Conservation (phyloP, 2,888 invertebrate species). For the Polia nebulosa region DNA sequence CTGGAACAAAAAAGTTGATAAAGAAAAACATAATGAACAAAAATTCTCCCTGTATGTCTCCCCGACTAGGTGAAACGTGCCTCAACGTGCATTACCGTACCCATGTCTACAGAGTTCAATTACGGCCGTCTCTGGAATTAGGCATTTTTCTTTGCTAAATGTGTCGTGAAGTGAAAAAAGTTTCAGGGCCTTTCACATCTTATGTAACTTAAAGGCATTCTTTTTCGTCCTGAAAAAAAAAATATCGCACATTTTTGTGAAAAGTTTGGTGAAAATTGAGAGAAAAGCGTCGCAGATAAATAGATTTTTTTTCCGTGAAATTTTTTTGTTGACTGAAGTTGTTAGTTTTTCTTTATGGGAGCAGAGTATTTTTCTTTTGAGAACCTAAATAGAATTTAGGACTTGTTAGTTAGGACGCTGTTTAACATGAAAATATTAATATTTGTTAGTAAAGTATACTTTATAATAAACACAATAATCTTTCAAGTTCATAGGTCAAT, state of each 20-base stretch:
- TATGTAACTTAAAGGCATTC: constrained; percentile 57
- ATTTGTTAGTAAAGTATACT: not conserved
- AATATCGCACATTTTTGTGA: constrained; percentile 52
- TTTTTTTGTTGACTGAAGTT: constrained; percentile 32
- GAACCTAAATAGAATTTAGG: constrained; percentile 15
- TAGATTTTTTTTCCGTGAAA: constrained; percentile 35
- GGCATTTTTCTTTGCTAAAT: constrained; percentile 69
- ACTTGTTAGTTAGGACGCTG: not conserved
- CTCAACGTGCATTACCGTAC: constrained; percentile 62
- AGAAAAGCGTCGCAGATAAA: constrained; percentile 51
- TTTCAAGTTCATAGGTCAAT: no score
- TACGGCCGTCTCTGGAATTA: constrained; percentile 65
- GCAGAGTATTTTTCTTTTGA: constrained; percentile 29
- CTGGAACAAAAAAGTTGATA: not conserved
- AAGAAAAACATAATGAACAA: not conserved
- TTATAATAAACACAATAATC: not conserved
- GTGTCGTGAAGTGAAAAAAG: constrained; percentile 67
- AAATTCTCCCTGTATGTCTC: constrained; percentile 38
- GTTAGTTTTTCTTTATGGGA: constrained; percentile 17
- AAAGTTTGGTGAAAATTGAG: constrained; percentile 50
- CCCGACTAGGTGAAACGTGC: constrained; percentile 57
- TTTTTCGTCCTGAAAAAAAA: constrained; percentile 49
- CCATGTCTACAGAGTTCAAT: constrained; percentile 65
- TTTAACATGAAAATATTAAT: constrained; percentile 7
- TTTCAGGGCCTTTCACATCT: constrained; percentile 51